A percentile compares a stretch with the other conserved stretches of the same genome.
Evolutionary conservation across 1,140 invertebrate species (phyloP).

Genomic region (Lineus longissimus): DNA sequence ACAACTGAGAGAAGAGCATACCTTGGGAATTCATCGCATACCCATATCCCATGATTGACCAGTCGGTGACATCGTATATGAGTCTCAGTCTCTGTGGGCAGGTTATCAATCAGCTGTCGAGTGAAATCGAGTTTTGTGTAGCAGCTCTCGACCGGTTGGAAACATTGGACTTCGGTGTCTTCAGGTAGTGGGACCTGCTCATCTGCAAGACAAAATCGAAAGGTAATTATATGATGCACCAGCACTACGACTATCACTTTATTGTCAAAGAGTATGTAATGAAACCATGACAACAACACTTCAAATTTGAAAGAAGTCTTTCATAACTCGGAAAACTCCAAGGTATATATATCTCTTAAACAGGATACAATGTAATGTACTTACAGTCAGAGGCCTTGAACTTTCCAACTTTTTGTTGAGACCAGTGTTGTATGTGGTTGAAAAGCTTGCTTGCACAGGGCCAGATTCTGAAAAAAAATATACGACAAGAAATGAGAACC

Average conservation of each 20-base stretch:
- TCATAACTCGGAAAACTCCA: too few species aligned
- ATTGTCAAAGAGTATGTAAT: too few species aligned
- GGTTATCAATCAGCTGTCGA: constrained; percentile 23
- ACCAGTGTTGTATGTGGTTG: too few species aligned
- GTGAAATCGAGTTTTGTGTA: constrained; percentile 47
- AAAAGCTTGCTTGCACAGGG: too few species aligned
- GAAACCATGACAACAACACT: too few species aligned
- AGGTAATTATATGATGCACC: neutral
- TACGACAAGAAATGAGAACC: neutral
- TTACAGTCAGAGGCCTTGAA: too few species aligned
- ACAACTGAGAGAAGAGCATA: too few species aligned
- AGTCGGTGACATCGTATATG: constrained; percentile 38
- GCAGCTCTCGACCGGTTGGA: constrained; percentile 66
- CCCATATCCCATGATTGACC: constrained; percentile 39
- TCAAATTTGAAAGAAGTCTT: too few species aligned
- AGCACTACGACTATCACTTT: too few species aligned
- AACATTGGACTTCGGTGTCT: constrained; percentile 75
- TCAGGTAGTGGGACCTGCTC: constrained; percentile 67
- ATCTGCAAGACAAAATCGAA: constrained; percentile 55
- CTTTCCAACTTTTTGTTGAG: too few species aligned
- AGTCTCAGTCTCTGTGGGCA: constrained; percentile 33
- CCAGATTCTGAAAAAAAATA: constrained; percentile 30
- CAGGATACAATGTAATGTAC: too few species aligned
- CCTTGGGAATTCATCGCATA: constrained; percentile 38
- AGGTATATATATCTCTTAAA: too few species aligned